These are phyloP conservation scores for Gulo gulo DNA, from an alignment of 2,113 vertebrate species.

Conservation along the genomic window DNA sequence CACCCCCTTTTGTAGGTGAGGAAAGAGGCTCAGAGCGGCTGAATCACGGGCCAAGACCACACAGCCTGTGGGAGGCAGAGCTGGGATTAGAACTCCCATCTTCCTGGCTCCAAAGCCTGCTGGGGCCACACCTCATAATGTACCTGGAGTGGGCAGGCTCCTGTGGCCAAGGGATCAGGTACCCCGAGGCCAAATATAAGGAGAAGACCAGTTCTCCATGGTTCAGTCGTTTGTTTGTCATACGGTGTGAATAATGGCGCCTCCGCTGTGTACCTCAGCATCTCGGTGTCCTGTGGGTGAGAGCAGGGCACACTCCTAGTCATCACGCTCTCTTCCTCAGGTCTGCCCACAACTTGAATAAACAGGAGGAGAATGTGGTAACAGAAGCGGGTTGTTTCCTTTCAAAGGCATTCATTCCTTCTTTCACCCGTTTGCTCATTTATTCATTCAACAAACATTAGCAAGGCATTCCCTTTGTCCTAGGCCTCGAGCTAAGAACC, in stretches of 20 bases:
- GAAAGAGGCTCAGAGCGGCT: not conserved
- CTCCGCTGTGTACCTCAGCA: accelerated
- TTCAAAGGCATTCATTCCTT: not conserved
- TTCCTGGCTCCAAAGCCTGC: not conserved
- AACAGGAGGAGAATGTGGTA: too few relatives aligned
- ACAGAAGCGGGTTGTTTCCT: not conserved
- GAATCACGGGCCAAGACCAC: not conserved
- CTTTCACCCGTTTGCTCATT: not conserved
- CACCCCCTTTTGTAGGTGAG: not conserved
- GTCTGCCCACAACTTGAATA: not conserved
- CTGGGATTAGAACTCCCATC: not conserved
- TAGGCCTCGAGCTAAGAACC: not conserved
- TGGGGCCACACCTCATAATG: not conserved
- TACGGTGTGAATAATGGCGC: not conserved
- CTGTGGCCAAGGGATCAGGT: not conserved
- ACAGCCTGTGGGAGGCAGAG: not conserved
- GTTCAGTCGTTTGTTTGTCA: not conserved
- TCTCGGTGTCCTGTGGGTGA: accelerated
- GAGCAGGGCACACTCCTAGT: not conserved
- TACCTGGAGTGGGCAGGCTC: not conserved
- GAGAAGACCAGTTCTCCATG: not conserved
- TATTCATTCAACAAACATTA: not conserved
- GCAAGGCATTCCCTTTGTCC: not conserved
- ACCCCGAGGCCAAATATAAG: not conserved
- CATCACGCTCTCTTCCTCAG: not conserved